These are phyloP conservation scores for Acanthisitta chloris DNA, from an alignment of 2,113 vertebrate genomes.

Conservation along the genomic window DNA sequence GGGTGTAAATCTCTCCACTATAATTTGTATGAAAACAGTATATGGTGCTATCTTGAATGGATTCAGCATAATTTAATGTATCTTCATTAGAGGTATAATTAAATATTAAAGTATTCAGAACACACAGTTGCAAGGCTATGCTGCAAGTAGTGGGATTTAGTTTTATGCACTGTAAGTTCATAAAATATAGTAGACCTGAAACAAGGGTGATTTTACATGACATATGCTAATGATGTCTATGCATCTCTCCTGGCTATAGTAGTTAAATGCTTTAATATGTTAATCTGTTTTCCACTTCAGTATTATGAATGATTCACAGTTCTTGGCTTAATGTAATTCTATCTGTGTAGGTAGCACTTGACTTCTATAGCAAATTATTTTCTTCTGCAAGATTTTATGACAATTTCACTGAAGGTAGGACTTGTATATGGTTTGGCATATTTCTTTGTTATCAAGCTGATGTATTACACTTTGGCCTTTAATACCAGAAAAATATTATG, in stretches of 20 bases:
- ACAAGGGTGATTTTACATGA: not conserved
- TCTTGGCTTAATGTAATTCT: not conserved
- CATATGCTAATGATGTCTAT: not conserved
- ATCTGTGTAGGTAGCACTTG: not conserved
- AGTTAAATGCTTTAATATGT: slow-evolving; percentile 10
- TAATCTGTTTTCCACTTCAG: not conserved
- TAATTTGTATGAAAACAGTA: slow-evolving; percentile 21
- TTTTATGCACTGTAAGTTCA: not conserved
- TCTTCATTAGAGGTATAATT: not conserved
- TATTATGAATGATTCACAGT: not conserved
- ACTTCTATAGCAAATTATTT: not conserved
- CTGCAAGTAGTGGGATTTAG: not conserved
- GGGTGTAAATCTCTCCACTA: not conserved
- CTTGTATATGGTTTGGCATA: not conserved
- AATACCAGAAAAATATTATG: not conserved
- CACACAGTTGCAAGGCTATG: not conserved
- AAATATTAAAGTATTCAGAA: slow-evolving; percentile 7
- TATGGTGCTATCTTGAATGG: not conserved
- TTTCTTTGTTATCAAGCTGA: not conserved
- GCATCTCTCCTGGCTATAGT: not conserved
- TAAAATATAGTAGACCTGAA: slow-evolving; percentile 3
- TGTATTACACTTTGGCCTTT: not conserved
- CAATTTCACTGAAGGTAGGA: not conserved
- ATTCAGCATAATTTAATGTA: not conserved
- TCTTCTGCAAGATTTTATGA: not conserved